Base-by-base conservation (phyloP, 2,888 invertebrate species). In the Pterobdella sp. region DNA sequence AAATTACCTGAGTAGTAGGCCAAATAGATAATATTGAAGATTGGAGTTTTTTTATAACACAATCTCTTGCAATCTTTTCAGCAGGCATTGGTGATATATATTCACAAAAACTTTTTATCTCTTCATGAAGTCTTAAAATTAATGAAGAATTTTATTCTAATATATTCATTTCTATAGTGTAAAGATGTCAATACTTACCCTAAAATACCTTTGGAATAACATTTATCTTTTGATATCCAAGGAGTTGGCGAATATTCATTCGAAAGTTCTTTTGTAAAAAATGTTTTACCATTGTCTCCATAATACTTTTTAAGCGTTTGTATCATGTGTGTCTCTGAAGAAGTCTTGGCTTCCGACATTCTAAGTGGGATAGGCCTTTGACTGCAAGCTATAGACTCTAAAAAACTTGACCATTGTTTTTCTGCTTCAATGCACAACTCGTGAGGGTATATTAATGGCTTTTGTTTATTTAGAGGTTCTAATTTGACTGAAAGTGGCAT, bases 41-140 rank as follows among this genome's bases (percentile, higher is more conserved):
- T 1, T 63, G 65, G n/a, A 77, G 73, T 4, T 74, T 66, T n/a
- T 63, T 34, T n/a, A 77, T 74, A 1, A 77, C 74, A 68, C 76
- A 75, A 22, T 75, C 64, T 35, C 77, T 67, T 75, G 76, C 75
- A 14, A 35, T 26, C 26, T 65, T 52, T 42, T 77, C 77, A 42
- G 75, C 74, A 3, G 75, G 75, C 10, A 69, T 32, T 37, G 76
- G 77, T 31, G 75, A 75, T 76, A 77, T 77, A 76, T 77, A 77
- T 4, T 66, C 60, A 64, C 66, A 77, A 73, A 77, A 77, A 66
- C 76, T 74, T 42, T 67, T 35, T 10, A 77, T 77, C 74, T 77
- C 77, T 32, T 77, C 75, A 31, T 77, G 75, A 22, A 76, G 56
- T 29, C 76, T 77, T 7, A 4, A n/a, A 7, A 56, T 22, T 4